A percentile compares a stretch with the other conserved stretches of the same genome.
Conservation (phyloP, 2,113 vertebrate genomes). For the Hippocampus zosterae region DNA sequence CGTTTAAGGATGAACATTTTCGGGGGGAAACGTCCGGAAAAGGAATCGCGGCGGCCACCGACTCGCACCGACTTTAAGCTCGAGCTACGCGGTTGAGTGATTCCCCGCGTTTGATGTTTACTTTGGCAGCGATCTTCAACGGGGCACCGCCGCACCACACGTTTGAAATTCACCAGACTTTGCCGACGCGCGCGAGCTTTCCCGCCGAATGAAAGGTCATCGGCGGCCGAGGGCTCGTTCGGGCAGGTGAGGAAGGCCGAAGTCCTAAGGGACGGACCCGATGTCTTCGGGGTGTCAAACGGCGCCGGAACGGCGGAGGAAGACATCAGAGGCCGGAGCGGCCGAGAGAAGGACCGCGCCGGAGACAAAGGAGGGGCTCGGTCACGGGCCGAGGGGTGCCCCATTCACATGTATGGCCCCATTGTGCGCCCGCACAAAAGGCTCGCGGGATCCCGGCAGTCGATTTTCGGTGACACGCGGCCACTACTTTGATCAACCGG, state of each 20-base stretch:
- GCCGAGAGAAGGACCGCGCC: conserved; percentile 50
- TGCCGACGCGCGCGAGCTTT: no score
- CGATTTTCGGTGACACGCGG: conserved; percentile 62
- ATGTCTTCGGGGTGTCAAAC: conserved; percentile 9
- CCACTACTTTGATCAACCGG: no score
- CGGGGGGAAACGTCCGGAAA: no score
- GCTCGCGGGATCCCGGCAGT: conserved; percentile 56
- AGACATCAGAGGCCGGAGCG: conserved; percentile 60
- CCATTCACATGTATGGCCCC: conserved; percentile 59
- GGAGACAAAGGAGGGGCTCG: conserved; percentile 61
- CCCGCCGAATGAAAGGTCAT: background rate
- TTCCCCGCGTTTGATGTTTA: no score
- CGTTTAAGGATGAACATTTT: no score
- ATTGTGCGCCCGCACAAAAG: conserved; percentile 72
- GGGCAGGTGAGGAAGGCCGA: conserved; percentile 24
- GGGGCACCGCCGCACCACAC: no score
- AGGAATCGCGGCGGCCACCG: no score
- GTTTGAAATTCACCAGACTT: no score
- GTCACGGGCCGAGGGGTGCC: conserved; percentile 57
- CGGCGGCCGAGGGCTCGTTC: conserved; percentile 21
- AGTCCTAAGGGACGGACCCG: background rate
- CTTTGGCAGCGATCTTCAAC: no score
- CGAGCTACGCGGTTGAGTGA: no score
- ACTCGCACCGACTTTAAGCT: no score
- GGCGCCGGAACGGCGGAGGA: conserved; percentile 43